phyloP scores from a whole-genome alignment of 2,113 vertebrate species.

The Elephas maximus region DNA sequence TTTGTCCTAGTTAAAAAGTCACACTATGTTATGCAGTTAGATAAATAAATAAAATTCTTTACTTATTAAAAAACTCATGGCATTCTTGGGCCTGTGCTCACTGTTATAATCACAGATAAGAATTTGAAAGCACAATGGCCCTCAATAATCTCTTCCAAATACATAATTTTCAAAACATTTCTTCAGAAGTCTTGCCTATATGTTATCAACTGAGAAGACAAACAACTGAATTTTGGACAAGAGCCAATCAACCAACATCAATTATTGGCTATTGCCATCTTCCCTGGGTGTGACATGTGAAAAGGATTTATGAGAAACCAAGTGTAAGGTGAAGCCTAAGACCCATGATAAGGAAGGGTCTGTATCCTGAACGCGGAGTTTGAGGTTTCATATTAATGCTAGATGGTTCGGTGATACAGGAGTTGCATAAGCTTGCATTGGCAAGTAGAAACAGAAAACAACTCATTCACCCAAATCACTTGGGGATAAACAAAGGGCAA shows the following conservation, averaged over 20 bases:
- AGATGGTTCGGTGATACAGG: background rate
- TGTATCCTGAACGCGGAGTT: background rate
- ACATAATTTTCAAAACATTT: background rate
- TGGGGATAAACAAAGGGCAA: constrained; percentile 2
- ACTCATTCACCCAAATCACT: background rate
- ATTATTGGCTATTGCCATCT: background rate
- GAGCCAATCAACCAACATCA: background rate
- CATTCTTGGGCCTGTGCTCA: constrained; percentile 18
- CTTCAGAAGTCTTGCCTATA: constrained; percentile 14
- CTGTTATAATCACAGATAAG: constrained; percentile 47
- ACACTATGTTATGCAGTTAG: constrained; percentile 40
- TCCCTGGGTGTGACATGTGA: background rate
- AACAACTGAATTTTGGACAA: constrained; percentile 34
- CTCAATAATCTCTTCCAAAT: background rate
- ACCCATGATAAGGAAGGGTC: background rate
- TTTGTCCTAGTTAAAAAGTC: constrained; percentile 45
- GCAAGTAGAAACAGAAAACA: background rate
- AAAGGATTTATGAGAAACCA: background rate
- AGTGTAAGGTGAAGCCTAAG: background rate
- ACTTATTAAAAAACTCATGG: constrained; percentile 55
- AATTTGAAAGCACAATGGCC: background rate
- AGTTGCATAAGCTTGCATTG: background rate
- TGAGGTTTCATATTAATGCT: constrained; percentile 1
- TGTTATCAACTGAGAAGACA: background rate
- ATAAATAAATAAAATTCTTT: constrained; percentile 71